Evolutionary conservation across 2,113 vertebrate genomes (phyloP), one percentile per base, ranked within the genome.

Genomic region (Syrrhaptes paradoxus): DNA sequence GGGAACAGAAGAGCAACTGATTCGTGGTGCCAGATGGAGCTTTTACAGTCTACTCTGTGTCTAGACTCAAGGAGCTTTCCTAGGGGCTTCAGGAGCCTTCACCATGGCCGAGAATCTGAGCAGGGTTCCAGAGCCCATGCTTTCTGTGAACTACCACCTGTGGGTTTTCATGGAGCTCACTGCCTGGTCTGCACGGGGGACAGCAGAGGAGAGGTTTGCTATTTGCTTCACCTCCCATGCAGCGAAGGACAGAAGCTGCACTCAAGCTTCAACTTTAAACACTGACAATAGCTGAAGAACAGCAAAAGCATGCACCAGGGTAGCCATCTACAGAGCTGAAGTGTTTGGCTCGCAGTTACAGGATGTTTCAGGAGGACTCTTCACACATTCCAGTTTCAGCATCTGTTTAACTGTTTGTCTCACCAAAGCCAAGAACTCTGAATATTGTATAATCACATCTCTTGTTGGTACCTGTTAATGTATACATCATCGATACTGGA

Each of bases 111-210:
- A 67, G 22, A 2, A 55, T 26, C 49, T 25, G 58, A 46, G 17
- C 9, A 9, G 48, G 52, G 7, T 34, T 79, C 67, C 51, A 65
- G 45, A 61, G 19, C 13, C 45, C 17, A 3, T 21, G 7, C 15
- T 67, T 73, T 36, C 55, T 2, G 0, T 13, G 31, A 58, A 36
- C 46, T 71, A 10, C 51, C 36, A 59, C 28, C 24, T 29, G 15
- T 31, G 65, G 25, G 14, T 20, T 18, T 65, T 46, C 19, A 6
- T 45, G 32, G 48, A 9, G 29, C 17, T 61, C 57, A 2, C 46
- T 45, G 24, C 20, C 31, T 70, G 48, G 18, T 29, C 41, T 67
- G 28, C 43, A 13, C 0, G 0, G 21, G 52, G 9, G 4, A 29
- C 7, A 45, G 2, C 29, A 48, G 46, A 34, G 48, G 12, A 28